Evolutionary conservation across 2,888 invertebrate species (phyloP).

Genomic region (Cylloceria caligata): DNA sequence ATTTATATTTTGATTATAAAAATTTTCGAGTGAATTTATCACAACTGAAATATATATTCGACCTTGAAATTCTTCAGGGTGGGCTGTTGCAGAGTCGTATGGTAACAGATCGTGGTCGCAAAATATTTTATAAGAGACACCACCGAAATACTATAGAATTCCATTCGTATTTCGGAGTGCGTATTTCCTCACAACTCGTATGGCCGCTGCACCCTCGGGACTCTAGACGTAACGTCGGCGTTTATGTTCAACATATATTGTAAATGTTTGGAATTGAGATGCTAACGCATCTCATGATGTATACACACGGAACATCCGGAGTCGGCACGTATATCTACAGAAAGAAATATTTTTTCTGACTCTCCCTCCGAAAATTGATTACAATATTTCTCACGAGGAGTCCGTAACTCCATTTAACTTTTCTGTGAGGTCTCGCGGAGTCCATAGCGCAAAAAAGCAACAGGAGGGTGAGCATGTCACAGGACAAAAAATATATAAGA

Average conservation of each 20-base stretch:
- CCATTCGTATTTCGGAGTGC: slow-evolving; percentile 23
- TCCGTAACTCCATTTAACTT: slow-evolving; percentile 12
- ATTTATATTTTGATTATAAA: background rate
- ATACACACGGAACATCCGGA: background rate
- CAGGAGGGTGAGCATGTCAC: background rate
- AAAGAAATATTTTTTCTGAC: slow-evolving; percentile 12
- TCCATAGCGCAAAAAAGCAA: background rate
- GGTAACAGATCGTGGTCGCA: background rate
- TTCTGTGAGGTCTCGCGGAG: background rate
- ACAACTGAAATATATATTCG: background rate
- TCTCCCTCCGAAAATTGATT: slow-evolving; percentile 32
- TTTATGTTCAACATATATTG: slow-evolving; percentile 35
- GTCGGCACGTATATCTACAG: background rate
- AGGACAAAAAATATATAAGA: background rate
- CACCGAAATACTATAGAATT: slow-evolving; percentile 35
- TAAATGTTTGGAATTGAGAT: too few species aligned
- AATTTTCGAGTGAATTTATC: background rate
- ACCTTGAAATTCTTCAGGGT: background rate
- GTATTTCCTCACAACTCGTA: slow-evolving; percentile 33
- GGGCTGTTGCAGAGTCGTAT: background rate
- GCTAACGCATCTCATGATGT: too few species aligned
- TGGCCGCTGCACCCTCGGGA: slow-evolving; percentile 19
- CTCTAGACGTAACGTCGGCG: slow-evolving; percentile 7
- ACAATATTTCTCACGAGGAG: slow-evolving; percentile 23
- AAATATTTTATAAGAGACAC: background rate